Base-by-base conservation (phyloP, 2,888 invertebrate species). In the Dryomyza anilis region DNA sequence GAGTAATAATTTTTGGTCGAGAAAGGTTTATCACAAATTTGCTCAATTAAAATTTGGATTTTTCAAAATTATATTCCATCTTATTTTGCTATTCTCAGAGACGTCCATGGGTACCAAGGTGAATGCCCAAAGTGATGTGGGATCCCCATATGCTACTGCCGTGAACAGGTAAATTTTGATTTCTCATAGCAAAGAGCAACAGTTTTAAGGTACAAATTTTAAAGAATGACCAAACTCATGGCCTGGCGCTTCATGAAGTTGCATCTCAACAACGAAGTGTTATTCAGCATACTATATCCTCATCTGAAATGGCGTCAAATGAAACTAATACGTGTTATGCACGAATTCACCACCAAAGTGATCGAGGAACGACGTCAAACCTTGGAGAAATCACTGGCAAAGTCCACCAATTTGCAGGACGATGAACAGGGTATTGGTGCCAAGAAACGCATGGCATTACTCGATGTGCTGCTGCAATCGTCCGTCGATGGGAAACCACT, bases 131-230 rank as follows among this genome's bases (percentile, higher is more conserved):
- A 82, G 83, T 16, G 82, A 89, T 71, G 83, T 85, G 16, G 85
- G 89, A 57, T 89, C 89, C 0, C 85, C 87, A 71, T 94, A 93
- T 78, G 90, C 91, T 0, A 84, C 85, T 72, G 88, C 90, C 6
- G 89, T 93, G 14, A 87, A 88, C 78, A 85, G 85, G 91, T 91
- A 82, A 71, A 76, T 71, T 43, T 2, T 46, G 14, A 36, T 2
- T 23, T n/a, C n/a, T 6, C 19, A 21, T 39, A n/a, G 16, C 14
- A 16, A 3, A 16, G 7, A 50, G 4, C 25, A 23, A 27, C 10
- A 12, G 16, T 50, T 25, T 50, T 2, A 14, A 50, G 19, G 19
- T 43, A 16, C 4, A 6, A 16, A 8, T n/a, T 29, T 56, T 48
- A 7, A 39, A 77, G 81, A 66, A 71, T 72, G 68, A 70, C 79